Base-by-base conservation (phyloP, 2,888 invertebrate species). In the Synanthedon andrenaeformis region DNA sequence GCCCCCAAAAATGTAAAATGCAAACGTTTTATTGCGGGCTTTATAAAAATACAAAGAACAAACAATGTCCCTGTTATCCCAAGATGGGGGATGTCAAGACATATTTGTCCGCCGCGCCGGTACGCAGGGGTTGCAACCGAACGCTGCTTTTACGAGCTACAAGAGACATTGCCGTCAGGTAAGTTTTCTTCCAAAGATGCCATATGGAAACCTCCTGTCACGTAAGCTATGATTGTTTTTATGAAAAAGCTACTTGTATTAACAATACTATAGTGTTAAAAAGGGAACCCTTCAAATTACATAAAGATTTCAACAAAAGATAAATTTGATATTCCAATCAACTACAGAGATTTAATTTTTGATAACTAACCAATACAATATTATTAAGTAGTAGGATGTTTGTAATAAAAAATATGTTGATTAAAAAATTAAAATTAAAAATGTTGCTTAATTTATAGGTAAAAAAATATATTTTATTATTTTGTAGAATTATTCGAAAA, bases 11-110 rank as follows among this genome's bases (percentile, higher is more conserved):
- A 85, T 85, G 82, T 82, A 81, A 85, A 85, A 84, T 82, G 79
- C 80, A 81, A 84, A 84, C 81, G 77, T 86, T 87, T 85, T 86
- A 87, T 84, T 85, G 82, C 80, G 65, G 75, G 79, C 79, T 80
- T 78, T 82, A 75, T 77, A 82, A 82, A 82, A 85, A 83, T 83
- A 76, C 69, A 75, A 76, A 80, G 81, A 82, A 84, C 85, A 86
- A 87, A 86, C 82, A 85, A 82, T 79, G 73, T 74, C 70, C 72
- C 73, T 73, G 78, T 70, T 78, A 76, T 79, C 73, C 74, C 72
- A 69, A 75, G 77, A 77, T 69, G 70, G 77, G 81, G 82, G 80
- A 81, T 64, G 78, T 76, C 78, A 66, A 66, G 64, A 62, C 73
- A 75, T 81, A 79, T 82, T 82, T 82, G 74, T 72, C 65, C 69